Percentiles rank a stretch among this genome's conserved stretches.
These are phyloP conservation scores for Pygoscelis adeliae DNA, from an alignment of 2,113 vertebrate species.

Conservation along the genomic window DNA sequence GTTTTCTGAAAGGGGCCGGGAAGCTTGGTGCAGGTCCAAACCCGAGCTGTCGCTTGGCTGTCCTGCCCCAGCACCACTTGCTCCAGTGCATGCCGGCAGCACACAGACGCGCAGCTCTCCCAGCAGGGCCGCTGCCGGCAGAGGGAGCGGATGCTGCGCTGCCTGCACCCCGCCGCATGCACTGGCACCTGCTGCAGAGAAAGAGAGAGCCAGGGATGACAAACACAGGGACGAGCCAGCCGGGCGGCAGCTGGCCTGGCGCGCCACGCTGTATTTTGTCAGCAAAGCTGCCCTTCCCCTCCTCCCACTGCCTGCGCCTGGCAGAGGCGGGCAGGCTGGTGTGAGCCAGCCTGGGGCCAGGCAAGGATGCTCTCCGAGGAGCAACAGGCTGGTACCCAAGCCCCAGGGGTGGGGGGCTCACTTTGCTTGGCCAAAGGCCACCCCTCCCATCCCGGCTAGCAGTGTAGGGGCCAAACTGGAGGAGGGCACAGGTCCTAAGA, in stretches of 20 bases:
- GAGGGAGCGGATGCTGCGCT: neutral
- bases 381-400: neutral
- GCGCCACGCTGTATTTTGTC: rapidly evolving
- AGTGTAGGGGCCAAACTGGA: neutral
- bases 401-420: neutral
- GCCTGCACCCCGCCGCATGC: neutral
- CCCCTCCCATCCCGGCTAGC: too few relatives aligned
- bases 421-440: neutral
- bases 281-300: neutral
- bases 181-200: neutral
- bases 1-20: neutral
- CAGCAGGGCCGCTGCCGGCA: neutral
- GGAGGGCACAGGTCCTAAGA: neutral
- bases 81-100: rapidly evolving
- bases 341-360: neutral
- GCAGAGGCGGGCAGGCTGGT: neutral
- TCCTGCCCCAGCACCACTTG: neutral
- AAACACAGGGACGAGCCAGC: neutral
- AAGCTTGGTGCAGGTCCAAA: neutral
- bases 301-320: rapidly evolving
- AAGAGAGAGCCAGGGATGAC: conserved; percentile 39
- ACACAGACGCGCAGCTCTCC: neutral
- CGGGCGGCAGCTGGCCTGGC: neutral
- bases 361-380: neutral
- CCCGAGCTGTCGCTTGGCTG: rapidly evolving